Conservation (phyloP, 2,113 vertebrate genomes). For the Marmota flaviventris region DNA sequence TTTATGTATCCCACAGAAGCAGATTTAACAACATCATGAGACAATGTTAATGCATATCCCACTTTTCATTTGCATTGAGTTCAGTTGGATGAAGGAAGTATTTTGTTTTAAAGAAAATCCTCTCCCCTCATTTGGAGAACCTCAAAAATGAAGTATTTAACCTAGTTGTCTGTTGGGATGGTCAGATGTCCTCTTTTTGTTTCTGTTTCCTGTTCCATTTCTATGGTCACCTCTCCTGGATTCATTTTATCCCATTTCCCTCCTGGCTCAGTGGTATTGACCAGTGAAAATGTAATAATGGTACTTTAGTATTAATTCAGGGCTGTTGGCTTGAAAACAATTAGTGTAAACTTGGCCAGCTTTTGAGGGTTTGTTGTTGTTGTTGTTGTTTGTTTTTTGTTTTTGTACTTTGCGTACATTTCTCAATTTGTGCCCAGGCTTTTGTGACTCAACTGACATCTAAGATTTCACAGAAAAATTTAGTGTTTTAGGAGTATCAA, state of each 20-base stretch:
- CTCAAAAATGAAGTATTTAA: neutral
- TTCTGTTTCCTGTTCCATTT: neutral
- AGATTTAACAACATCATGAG: neutral
- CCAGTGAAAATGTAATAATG: neutral
- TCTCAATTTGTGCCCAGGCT: slow-evolving; percentile 51
- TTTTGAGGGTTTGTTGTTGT: neutral
- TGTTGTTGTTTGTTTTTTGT: neutral
- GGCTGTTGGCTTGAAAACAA: slow-evolving; percentile 14
- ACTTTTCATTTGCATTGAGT: neutral
- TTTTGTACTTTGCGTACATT: slow-evolving; percentile 15
- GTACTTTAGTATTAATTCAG: neutral
- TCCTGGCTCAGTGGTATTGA: neutral
- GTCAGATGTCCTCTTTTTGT: neutral
- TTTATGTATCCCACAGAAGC: neutral
- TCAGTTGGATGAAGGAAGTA: neutral
- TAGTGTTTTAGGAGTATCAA: slow-evolving; percentile 45
- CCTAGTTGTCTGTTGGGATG: neutral
- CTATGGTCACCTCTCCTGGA: neutral
- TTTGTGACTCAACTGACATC: slow-evolving; percentile 61
- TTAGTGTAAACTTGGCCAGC: neutral
- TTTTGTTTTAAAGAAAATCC: neutral
- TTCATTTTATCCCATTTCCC: neutral
- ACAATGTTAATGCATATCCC: neutral
- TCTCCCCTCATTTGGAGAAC: neutral
- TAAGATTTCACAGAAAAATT: slow-evolving; percentile 59